These are phyloP conservation scores for Nephotettix cincticeps DNA, from an alignment of 1,140 invertebrate genomes.

Conservation along the genomic window DNA sequence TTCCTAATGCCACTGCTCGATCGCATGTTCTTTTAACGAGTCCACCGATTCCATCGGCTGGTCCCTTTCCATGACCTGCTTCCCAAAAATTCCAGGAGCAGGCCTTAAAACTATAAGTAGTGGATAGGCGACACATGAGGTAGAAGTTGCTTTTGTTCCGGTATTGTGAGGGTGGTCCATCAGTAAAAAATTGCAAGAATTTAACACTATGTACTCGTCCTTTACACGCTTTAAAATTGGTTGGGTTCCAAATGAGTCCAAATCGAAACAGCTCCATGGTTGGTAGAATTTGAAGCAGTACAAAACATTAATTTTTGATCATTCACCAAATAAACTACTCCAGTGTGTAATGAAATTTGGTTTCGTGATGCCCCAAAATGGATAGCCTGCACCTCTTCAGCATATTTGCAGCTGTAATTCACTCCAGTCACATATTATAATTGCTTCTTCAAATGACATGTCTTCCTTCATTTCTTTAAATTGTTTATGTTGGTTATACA, in stretches of 20 bases:
- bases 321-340: slow-evolving; percentile 39
- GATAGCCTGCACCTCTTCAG: slow-evolving; percentile 43
- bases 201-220: not conserved
- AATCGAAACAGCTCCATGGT: slow-evolving; percentile 41
- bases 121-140: slow-evolving; percentile 34
- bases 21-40: slow-evolving; percentile 47
- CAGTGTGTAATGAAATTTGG: slow-evolving; percentile 46
- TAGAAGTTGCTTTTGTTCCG: slow-evolving; percentile 31
- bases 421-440: slow-evolving; percentile 39
- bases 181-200: slow-evolving; percentile 13
- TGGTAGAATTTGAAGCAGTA: slow-evolving; percentile 44
- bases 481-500: too few species aligned
- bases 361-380: slow-evolving; percentile 43
- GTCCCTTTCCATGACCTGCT: slow-evolving; percentile 51
- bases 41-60: slow-evolving; percentile 49
- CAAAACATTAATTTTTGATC: slow-evolving; percentile 40
- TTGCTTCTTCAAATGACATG: too few species aligned
- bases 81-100: slow-evolving; percentile 49
- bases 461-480: too few species aligned
- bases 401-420: slow-evolving; percentile 46
- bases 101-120: slow-evolving; percentile 29
- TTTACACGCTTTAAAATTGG: slow-evolving; percentile 31
- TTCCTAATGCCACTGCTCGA: slow-evolving; percentile 42
- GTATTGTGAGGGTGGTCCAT: not conserved
- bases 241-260: slow-evolving; percentile 44